Conservation (phyloP, 2,888 invertebrate species). For the Agrotis exclamationis region DNA sequence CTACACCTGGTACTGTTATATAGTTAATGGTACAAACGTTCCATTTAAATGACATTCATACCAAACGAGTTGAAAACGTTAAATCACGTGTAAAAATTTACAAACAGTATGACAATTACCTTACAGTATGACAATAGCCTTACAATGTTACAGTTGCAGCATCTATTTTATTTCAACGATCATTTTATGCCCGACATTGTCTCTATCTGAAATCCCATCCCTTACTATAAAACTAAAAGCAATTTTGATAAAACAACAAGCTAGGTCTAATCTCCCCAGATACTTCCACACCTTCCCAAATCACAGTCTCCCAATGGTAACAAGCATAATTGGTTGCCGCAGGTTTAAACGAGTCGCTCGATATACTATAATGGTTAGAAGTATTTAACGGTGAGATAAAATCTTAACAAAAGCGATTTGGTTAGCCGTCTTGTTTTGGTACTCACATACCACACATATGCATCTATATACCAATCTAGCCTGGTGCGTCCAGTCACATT, state of each 20-base stretch:
- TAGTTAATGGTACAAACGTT: slow-evolving; percentile 2
- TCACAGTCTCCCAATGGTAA: slow-evolving; percentile 81
- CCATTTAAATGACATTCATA: slow-evolving; percentile 9
- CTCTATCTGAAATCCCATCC: slow-evolving; percentile 13
- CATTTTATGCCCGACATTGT: slow-evolving; percentile 10
- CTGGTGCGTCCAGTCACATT: slow-evolving; percentile 71
- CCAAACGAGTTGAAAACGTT: not conserved
- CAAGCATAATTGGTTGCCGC: slow-evolving; percentile 85
- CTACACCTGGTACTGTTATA: slow-evolving; percentile 51
- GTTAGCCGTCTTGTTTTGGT: slow-evolving; percentile 90
- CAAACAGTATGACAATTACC: slow-evolving; percentile 11
- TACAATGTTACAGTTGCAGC: slow-evolving; percentile 16
- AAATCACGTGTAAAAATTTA: slow-evolving; percentile 20
- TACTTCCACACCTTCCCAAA: slow-evolving; percentile 71
- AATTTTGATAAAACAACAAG: slow-evolving; percentile 54
- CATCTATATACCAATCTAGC: slow-evolving; percentile 86
- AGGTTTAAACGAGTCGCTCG: slow-evolving; percentile 84
- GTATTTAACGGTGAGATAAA: slow-evolving; percentile 90
- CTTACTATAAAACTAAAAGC: slow-evolving; percentile 49
- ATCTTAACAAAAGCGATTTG: slow-evolving; percentile 91
- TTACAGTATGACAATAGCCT: not conserved
- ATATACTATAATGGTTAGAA: slow-evolving; percentile 89
- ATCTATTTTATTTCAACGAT: slow-evolving; percentile 13
- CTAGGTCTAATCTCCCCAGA: slow-evolving; percentile 51
- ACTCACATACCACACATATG: slow-evolving; percentile 87